phyloP scores from a whole-genome alignment of 1,140 invertebrate genomes.

The Drosophila tristis region DNA sequence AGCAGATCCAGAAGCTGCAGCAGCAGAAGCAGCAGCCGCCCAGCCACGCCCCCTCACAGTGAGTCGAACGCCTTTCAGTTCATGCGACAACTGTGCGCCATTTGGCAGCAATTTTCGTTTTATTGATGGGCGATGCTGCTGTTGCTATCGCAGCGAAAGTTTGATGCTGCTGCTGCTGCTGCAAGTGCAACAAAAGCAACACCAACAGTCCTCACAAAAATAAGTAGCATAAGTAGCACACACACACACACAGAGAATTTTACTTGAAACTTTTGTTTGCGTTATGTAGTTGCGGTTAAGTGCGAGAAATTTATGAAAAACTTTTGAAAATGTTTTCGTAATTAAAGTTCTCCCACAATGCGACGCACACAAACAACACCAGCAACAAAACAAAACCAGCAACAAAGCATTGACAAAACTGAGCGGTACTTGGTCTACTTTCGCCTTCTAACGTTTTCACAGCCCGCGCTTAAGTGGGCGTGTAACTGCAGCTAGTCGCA shows the following conservation, averaged over 20 bases:
- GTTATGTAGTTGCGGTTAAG: constrained; percentile 60
- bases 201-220: constrained; percentile 24
- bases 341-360: constrained; percentile 56
- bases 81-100: constrained; percentile 52
- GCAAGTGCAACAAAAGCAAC: constrained; percentile 21
- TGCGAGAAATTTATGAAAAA: constrained; percentile 77
- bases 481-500: constrained; percentile 44
- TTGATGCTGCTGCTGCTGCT: constrained; percentile 32
- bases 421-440: constrained; percentile 47
- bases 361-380: constrained; percentile 26
- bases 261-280: constrained; percentile 56
- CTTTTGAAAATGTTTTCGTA: constrained; percentile 69
- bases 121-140: constrained; percentile 65
- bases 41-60: constrained; percentile 22
- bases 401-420: constrained; percentile 36
- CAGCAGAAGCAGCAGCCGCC: constrained; percentile 23
- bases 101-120: constrained; percentile 73
- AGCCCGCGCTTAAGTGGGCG: constrained; percentile 35
- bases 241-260: constrained; percentile 47
- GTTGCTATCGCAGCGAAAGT: constrained; percentile 40
- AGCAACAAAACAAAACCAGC: constrained; percentile 6
- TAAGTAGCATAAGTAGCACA: constrained; percentile 67
- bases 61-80: constrained; percentile 29
- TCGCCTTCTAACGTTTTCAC: constrained; percentile 45
- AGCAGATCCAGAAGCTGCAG: no score